A percentile compares a stretch with the other conserved stretches of the same genome.
phyloP scores from a whole-genome alignment of 2,888 invertebrate species.

The Andrena bicolor region DNA sequence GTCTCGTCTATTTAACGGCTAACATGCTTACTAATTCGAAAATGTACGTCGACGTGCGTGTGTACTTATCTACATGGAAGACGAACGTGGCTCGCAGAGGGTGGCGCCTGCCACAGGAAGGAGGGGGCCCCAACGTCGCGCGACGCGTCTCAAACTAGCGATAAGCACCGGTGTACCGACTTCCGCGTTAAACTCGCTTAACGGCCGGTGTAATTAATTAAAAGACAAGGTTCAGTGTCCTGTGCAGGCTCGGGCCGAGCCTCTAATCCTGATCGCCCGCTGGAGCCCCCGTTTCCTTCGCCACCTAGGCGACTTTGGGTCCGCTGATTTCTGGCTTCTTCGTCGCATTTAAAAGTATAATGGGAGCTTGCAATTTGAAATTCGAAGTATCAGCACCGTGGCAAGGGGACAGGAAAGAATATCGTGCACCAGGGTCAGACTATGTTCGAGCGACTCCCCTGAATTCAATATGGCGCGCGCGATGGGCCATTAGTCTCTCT shows the following conservation, averaged over 20 bases:
- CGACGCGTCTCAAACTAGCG: slow-evolving; percentile 63
- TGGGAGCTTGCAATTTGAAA: background rate
- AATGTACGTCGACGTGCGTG: slow-evolving; percentile 44
- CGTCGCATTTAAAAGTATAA: background rate
- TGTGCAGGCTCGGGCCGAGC: slow-evolving; percentile 37
- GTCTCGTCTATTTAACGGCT: slow-evolving; percentile 31
- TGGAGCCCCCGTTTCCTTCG: background rate
- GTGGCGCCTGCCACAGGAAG: slow-evolving; percentile 5
- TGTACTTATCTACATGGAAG: slow-evolving; percentile 74
- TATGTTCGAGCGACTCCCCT: no score
- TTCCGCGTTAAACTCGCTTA: slow-evolving; percentile 67
- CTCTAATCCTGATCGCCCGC: slow-evolving; percentile 40
- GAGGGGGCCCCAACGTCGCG: slow-evolving; percentile 28
- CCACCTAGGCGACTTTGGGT: background rate
- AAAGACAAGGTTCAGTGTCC: slow-evolving; percentile 67
- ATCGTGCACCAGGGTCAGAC: no score
- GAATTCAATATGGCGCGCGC: no score
- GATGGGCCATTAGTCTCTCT: no score
- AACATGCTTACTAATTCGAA: slow-evolving; percentile 53
- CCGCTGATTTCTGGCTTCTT: no score
- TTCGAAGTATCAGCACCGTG: no score
- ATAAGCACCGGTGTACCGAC: slow-evolving; percentile 68
- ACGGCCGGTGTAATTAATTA: slow-evolving; percentile 70
- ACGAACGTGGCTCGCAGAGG: slow-evolving; percentile 63
- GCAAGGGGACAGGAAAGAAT: no score